Evolutionary conservation across 2,797 vertebrate genomes (phyloP), one percentile per base, ranked within the genome.

Genomic region (Bovichtus variegatus): DNA sequence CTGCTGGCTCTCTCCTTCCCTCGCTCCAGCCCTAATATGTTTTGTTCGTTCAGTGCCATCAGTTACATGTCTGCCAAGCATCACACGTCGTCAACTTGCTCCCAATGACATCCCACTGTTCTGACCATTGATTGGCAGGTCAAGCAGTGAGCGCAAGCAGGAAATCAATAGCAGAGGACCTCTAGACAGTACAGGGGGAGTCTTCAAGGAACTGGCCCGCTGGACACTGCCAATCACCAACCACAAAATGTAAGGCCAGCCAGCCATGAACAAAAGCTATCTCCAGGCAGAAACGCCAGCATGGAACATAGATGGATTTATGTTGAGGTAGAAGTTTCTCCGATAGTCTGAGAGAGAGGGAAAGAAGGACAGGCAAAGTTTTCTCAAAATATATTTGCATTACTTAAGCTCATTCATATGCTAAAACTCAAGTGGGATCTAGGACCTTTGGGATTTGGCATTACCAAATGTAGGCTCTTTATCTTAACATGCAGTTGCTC

Each of bases 91-190:
- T 95, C 94, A 95, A 89, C 93, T 95, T 94, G 95, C 94, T 96
- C 92, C 94, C 95, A 84, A 90, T 96, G 94, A 95, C 96, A 97
- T 97, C 94, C 96, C 96, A 94, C 93, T 96, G 96, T 97, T 97
- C 95, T 96, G 91, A 92, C 87, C 92, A 85, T 91, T 96, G 96
- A 97, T 86, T 97, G 96, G 97, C 96, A 97, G 95, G 95, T 92
- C 90, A 96, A 95, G 95, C 93, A 94, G 95, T 92, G 94, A 86
- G 92, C 91, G 84, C 83, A 72, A 97, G 94, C 94, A 96, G 96
- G 95, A 97, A 97, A 97, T 97, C 96, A 95, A 94, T 97, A 97
- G 95, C 82, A 89, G 89, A 94, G 94, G 95, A 96, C 95, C 95
- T 96, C 94, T 89, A 95, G 93, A 96, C 93, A 94, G 93, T 93